Evolutionary conservation across 2,113 vertebrate species (phyloP).

Genomic region (Beaufortia kweichowensis): DNA sequence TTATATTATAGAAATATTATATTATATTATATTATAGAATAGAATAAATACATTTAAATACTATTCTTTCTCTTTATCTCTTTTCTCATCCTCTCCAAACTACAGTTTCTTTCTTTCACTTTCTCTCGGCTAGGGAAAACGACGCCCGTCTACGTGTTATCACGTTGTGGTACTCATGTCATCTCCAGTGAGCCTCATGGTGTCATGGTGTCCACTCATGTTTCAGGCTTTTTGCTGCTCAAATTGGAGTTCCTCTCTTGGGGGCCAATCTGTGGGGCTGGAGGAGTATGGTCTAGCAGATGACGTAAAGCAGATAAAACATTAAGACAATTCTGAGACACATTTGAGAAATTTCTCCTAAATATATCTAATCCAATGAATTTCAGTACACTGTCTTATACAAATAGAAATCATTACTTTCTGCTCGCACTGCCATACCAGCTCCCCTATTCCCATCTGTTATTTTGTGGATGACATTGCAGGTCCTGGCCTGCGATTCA

Average conservation of each 20-base stretch:
- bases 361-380: too few relatives aligned
- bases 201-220: slow-evolving; percentile 68
- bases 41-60: too few relatives aligned
- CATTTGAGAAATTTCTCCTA: background rate
- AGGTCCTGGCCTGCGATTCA: slow-evolving; percentile 58
- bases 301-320: slow-evolving; percentile 1
- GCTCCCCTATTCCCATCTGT: slow-evolving; percentile 65
- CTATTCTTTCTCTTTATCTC: background rate
- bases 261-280: slow-evolving; percentile 53
- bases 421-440: slow-evolving; percentile 66
- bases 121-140: slow-evolving; percentile 34
- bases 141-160: slow-evolving; percentile 40
- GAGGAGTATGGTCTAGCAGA: slow-evolving; percentile 50
- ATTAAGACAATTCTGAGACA: background rate
- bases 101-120: slow-evolving; percentile 48
- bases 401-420: background rate
- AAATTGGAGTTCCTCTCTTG: slow-evolving; percentile 50
- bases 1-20: too few relatives aligned
- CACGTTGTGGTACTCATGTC: slow-evolving; percentile 56
- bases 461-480: slow-evolving; percentile 68
- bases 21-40: too few relatives aligned
- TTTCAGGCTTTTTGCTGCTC: slow-evolving; percentile 59
- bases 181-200: slow-evolving; percentile 58
- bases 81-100: slow-evolving; percentile 12
- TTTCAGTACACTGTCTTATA: background rate